Percentiles rank a stretch among this genome's conserved stretches.
phyloP scores from a whole-genome alignment of 2,797 vertebrate genomes.

The Falco biarmicus region DNA sequence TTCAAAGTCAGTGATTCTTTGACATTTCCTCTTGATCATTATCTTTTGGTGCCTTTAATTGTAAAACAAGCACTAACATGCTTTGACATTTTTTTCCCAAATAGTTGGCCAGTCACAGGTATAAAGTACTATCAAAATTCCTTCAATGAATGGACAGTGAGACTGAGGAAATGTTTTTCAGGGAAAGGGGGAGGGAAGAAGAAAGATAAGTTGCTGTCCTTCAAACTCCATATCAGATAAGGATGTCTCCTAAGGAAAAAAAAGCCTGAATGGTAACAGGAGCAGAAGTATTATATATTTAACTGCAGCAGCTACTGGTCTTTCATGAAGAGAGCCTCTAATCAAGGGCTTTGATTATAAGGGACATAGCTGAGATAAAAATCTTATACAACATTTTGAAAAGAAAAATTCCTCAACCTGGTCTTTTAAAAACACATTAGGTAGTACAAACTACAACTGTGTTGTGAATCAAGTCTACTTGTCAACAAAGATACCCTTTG shows the following conservation, averaged over 20 bases:
- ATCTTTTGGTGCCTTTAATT: slow-evolving; percentile 46
- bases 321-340: slow-evolving; percentile 76
- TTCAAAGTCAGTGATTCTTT: slow-evolving; percentile 34
- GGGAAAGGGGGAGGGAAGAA: background rate
- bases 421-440: slow-evolving; percentile 56
- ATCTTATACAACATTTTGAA: slow-evolving; percentile 71
- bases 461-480: background rate
- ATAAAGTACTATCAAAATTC: slow-evolving; percentile 47
- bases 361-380: slow-evolving; percentile 77
- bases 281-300: slow-evolving; percentile 68
- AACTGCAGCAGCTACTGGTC: slow-evolving; percentile 71
- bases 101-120: slow-evolving; percentile 28
- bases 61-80: slow-evolving; percentile 58
- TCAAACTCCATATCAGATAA: slow-evolving; percentile 68
- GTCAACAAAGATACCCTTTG: background rate
- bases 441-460: slow-evolving; percentile 3
- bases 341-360: slow-evolving; percentile 79
- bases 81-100: slow-evolving; percentile 21
- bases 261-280: slow-evolving; percentile 51
- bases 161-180: slow-evolving; percentile 44
- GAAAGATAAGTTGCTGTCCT: slow-evolving; percentile 65
- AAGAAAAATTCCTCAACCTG: slow-evolving; percentile 39
- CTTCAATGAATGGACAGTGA: slow-evolving; percentile 21
- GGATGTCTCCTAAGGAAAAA: slow-evolving; percentile 40
- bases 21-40: slow-evolving; percentile 60